phyloP scores from a whole-genome alignment of 2,113 vertebrate species.

The Sceloporus undulatus region DNA sequence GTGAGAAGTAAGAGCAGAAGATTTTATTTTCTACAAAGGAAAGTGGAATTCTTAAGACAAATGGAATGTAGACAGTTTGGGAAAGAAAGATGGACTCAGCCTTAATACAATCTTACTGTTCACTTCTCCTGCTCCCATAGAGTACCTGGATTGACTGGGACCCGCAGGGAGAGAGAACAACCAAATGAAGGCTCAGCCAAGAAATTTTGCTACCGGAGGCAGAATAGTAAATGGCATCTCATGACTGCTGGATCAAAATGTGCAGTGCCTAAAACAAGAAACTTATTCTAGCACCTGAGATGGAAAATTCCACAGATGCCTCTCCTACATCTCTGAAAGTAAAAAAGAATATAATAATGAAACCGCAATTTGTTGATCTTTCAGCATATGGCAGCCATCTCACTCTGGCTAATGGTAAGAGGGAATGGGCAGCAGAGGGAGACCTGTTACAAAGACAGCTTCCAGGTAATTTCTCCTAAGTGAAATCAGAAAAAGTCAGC shows the following conservation, averaged over 20 bases:
- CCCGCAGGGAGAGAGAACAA: background rate
- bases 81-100: too few species aligned
- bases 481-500: background rate
- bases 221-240: background rate
- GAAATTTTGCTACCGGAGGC: background rate
- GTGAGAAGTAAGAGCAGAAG: background rate
- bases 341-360: too few species aligned
- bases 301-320: background rate
- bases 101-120: background rate
- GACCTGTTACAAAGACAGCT: background rate
- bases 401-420: background rate
- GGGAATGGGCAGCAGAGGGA: background rate
- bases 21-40: background rate
- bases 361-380: too few species aligned
- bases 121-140: background rate
- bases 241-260: background rate
- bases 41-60: too few species aligned
- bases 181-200: background rate
- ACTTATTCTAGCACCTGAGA: background rate
- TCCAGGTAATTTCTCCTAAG: conserved; percentile 3
- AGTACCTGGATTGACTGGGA: background rate
- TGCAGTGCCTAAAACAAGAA: too few species aligned
- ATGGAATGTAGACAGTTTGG: too few species aligned
- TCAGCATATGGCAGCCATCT: background rate
- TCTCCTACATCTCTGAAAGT: background rate